Evolutionary conservation across 2,797 vertebrate species (phyloP), one percentile per base, ranked within the genome.

Genomic region (Aphelocoma californica): DNA sequence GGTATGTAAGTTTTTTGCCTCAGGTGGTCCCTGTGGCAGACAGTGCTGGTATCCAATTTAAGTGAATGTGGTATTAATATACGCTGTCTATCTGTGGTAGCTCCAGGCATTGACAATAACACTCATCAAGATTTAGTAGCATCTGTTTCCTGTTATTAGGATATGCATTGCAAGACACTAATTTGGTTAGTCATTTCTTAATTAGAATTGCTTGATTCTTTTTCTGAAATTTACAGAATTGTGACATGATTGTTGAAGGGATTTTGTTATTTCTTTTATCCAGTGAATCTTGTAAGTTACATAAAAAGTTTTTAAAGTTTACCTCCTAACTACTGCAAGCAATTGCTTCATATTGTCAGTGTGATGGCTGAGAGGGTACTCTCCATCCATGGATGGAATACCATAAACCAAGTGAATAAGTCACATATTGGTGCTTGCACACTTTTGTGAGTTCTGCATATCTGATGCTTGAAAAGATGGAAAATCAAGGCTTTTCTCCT

Each of bases 151-250:
- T 94, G 77, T 67, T 95, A 56, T 94, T 88, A 87, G 19, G 47
- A 78, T 81, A 85, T 69, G 48, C 53, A 75, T 64, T 92, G 32
- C 21, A 69, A 88, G 66, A 90, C 45, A 64, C 12, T 93, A 89
- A 92, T 95, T 94, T 71, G 26, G 7, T 80, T 91, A 87, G 81
- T 72, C 69, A 88, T 64, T 84, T 94, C 77, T 89, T 95, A 93
- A 92, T 95, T 93, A 94, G 36, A 80, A 24, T 18, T 47, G 34
- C 62, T 85, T 79, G 34, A 53, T 10, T 53, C 58, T 80, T 18
- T 77, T 74, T 60, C 13, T 94, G 51, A 82, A 92, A 62, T 44
- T 73, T 89, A 47, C 4, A 36, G 25, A 82, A 81, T 44, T 38
- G 32, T 69, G 6, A 31, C 21, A 50, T 29, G 36, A 20, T 61